A percentile compares a stretch with the other conserved stretches of the same genome.
Evolutionary conservation across 1,140 invertebrate species (phyloP).

Genomic region (Brachionus asplanchnoidis): DNA sequence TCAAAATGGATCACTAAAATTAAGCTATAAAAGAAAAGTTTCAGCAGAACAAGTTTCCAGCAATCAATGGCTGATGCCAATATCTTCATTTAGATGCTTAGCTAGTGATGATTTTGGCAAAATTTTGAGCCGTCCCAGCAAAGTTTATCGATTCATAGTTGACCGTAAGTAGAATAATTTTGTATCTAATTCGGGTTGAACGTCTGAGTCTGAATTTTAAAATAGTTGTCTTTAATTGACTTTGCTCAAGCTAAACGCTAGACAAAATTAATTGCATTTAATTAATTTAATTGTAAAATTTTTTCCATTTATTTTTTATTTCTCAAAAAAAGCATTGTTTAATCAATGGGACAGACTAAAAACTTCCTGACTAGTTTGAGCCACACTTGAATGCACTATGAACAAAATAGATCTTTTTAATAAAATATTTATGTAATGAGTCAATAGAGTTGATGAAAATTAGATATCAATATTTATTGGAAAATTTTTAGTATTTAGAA

Average conservation of each 20-base stretch:
- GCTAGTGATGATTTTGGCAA: constrained; percentile 10
- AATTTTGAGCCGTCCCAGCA: constrained; percentile 4
- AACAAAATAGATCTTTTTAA: too few species aligned
- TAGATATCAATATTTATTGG: too few species aligned
- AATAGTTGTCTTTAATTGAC: background rate
- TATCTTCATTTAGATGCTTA: constrained; percentile 17
- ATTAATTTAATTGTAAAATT: background rate
- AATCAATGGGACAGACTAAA: background rate
- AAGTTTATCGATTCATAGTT: background rate
- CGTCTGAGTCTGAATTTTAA: background rate
- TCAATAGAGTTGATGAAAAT: too few species aligned
- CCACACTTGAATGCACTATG: too few species aligned
- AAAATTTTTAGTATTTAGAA: too few species aligned
- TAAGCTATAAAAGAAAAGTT: background rate
- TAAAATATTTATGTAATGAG: too few species aligned
- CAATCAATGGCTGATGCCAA: background rate
- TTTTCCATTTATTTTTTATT: background rate
- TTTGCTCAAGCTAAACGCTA: background rate
- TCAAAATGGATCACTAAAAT: constrained; percentile 1
- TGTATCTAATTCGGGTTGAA: background rate
- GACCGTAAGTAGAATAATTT: background rate
- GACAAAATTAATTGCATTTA: background rate
- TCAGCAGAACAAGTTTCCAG: background rate
- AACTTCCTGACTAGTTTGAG: background rate
- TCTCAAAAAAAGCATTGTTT: background rate